Conservation (phyloP, 2,888 invertebrate genomes). For the Scaptomyza caliginosa region DNA sequence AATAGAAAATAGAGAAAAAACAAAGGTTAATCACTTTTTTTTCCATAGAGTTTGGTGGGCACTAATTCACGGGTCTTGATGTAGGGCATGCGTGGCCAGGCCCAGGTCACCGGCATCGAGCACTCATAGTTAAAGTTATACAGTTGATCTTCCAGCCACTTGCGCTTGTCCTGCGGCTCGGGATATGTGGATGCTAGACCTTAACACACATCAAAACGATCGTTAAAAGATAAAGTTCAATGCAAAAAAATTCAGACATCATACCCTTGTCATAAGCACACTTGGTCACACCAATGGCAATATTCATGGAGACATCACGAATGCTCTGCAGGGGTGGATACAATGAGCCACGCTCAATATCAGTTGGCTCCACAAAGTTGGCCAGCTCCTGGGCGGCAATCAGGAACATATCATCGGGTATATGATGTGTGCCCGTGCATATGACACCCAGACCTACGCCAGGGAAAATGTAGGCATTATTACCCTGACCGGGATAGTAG, state of each 20-base stretch:
- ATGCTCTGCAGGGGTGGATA: slow-evolving; percentile 95
- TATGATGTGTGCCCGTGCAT: slow-evolving; percentile 95
- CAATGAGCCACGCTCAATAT: slow-evolving; percentile 93
- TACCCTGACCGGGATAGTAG: slow-evolving; percentile 97
- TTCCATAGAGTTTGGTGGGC: slow-evolving; percentile 80
- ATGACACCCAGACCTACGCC: slow-evolving; percentile 97
- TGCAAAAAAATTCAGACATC: background rate
- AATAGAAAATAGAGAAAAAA: slow-evolving; percentile 54
- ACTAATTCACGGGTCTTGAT: slow-evolving; percentile 82
- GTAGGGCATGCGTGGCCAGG: slow-evolving; percentile 85
- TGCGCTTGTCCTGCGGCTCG: slow-evolving; percentile 90
- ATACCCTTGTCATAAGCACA: slow-evolving; percentile 95
- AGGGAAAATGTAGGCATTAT: slow-evolving; percentile 98
- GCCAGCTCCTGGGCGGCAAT: slow-evolving; percentile 95
- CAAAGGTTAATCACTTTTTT: slow-evolving; percentile 75
- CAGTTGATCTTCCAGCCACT: slow-evolving; percentile 89
- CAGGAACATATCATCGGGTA: slow-evolving; percentile 96
- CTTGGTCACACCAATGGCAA: slow-evolving; percentile 94
- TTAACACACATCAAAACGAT: slow-evolving; percentile 72
- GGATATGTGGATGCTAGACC: slow-evolving; percentile 94
- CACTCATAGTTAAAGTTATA: slow-evolving; percentile 92
- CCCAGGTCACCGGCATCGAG: slow-evolving; percentile 89
- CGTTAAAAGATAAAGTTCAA: background rate
- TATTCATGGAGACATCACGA: slow-evolving; percentile 94
- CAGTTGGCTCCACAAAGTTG: slow-evolving; percentile 91